Base-by-base conservation (phyloP, 2,797 vertebrate genomes). In the Lycodopsis pacificus region DNA sequence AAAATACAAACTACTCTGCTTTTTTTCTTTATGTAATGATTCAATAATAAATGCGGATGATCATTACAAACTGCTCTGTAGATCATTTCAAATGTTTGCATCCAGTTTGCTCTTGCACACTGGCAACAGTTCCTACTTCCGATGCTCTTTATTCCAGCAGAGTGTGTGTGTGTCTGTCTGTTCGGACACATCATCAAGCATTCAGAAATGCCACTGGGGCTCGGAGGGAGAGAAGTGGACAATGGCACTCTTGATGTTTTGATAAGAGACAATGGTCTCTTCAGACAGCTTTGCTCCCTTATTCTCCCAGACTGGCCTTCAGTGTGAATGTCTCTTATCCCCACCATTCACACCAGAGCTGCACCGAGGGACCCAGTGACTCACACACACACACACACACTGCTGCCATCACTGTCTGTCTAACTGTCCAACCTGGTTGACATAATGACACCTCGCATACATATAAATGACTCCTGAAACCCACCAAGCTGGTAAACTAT, bases 181-280 rank as follows among this genome's bases (percentile, higher is more conserved):
- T 57, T 84, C n/a, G n/a, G 83, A 77, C 66, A 76, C 91, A 80
- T 90, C 65, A 87, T 77, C 78, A 64, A 90, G 78, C 80, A 58
- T 85, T 93, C 88, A 94, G 88, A 95, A 95, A 95, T 95, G 95
- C 90, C 94, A 95, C 79, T 13, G 77, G 79, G 73, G 71, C 85
- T 89, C 92, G 85, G 82, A 90, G 91, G 86, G 87, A 91, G 86
- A 86, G 84, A 90, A 63, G 81, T 73, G 88, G 76, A 95, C 93
- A 95, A 95, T 90, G 80, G 91, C 77, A 65, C 87, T 90, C 82
- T 87, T 83, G 92, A 95, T 95, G 90, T 94, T 93, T 86, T 77
- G 93, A 95, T 95, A 95, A 91, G 87, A 66, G 91, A 95, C 94
- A 95, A 95, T 93, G 65, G 92, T 78, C 78, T 91, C 90, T 86